Evolutionary conservation across 2,797 vertebrate genomes (phyloP), one percentile per base, ranked within the genome.

Genomic region (Eidolon dupreanum): DNA sequence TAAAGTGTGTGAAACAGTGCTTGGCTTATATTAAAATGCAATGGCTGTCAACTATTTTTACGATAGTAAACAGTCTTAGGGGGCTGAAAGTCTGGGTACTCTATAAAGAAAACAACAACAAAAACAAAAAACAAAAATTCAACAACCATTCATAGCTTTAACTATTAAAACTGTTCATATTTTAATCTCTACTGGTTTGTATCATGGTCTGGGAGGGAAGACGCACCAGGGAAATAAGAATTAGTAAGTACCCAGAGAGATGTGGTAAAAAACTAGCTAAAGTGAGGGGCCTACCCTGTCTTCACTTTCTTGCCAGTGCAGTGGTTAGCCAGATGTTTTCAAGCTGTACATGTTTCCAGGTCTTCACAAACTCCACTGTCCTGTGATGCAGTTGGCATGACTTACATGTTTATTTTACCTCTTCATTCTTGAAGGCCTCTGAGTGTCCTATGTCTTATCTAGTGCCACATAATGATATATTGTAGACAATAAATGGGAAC

Each of bases 331-430:
- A 61, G 12, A 46, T n/a, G 55, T 22, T 53, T 66, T 68, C n/a
- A 28, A 13, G 61, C 9, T 53, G 26, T 9, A 57, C 3, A 2
- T 22, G 13, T 22, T 49, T 63, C 46, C 7, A 70, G 13, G 61
- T 77, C 36, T 19, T 71, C n/a, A 53, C 0, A 26, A 28, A 1
- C 1, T 6, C 11, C 9, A 9, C 8, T 0, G 0, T 2, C 20
- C 13, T 8, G 17, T 24, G 13, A 12, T 53, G 57, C 8, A 33
- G 22, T 12, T 20, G 36, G 20, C 33, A 3, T 28, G 51, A 59
- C 49, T 79, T 53, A 16, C 46, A 3, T 70, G 55, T 33, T 86
- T 74, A 20, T 78, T 84, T 70, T 57, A 36, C 22, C 17, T 75
- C 33, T 53, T 75, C 26, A 41, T 71, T 65, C 19, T 28, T 70